Evolutionary conservation across 2,113 vertebrate species (phyloP).

Genomic region (Melierax canorus): DNA sequence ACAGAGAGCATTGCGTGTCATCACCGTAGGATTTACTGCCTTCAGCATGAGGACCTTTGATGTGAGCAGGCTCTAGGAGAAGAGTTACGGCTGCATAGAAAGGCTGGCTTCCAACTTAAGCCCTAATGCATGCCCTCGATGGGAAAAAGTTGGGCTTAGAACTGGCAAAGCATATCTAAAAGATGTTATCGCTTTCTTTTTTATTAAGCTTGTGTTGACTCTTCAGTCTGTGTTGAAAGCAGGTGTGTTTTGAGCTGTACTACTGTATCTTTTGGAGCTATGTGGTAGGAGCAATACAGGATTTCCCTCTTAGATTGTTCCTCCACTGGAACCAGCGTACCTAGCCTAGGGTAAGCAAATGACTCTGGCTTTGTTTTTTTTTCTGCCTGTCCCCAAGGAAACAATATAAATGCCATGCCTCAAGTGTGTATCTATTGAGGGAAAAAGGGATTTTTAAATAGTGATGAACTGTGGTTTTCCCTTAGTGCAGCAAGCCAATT

Average conservation of each 20-base stretch:
- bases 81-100: background rate
- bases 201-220: background rate
- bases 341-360: background rate
- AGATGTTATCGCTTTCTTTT: background rate
- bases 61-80: background rate
- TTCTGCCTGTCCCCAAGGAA: background rate
- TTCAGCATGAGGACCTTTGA: background rate
- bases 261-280: background rate
- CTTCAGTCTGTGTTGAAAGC: background rate
- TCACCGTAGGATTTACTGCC: background rate
- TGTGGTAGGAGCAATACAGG: background rate
- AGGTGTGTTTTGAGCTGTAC: background rate
- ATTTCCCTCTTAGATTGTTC: background rate
- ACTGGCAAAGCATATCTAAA: background rate
- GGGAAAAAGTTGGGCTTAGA: background rate
- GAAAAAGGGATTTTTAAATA: background rate
- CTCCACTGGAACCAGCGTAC: background rate
- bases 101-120: background rate
- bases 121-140: fast-evolving
- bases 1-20: background rate
- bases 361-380: background rate
- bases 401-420: background rate
- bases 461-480: background rate
- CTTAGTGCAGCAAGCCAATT: background rate
- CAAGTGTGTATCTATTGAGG: background rate